phyloP scores from a whole-genome alignment of 2,113 vertebrate species.

The Turdus rufiventris region DNA sequence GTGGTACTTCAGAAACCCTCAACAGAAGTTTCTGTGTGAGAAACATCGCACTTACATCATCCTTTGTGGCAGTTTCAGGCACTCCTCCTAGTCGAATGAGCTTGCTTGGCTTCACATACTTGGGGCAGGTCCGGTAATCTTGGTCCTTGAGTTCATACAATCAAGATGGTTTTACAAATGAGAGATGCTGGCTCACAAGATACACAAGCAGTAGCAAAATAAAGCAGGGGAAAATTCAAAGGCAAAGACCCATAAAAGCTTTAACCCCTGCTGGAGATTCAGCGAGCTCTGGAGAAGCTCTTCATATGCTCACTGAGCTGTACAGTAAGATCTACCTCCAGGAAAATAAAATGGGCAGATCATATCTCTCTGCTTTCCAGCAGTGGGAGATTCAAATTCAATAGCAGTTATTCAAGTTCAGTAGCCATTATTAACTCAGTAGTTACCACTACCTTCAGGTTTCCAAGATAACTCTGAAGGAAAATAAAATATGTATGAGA shows the following conservation, averaged over 20 bases:
- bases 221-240: background rate
- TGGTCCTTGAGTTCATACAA: slow-evolving; percentile 84
- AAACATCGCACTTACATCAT: slow-evolving; percentile 80
- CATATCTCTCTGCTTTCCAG: background rate
- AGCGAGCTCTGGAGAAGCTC: background rate
- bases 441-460: background rate
- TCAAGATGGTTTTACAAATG: slow-evolving; percentile 46
- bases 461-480: background rate
- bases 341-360: background rate
- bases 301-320: background rate
- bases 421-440: background rate
- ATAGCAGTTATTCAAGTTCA: background rate
- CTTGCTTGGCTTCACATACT: slow-evolving; percentile 86
- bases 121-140: slow-evolving; percentile 88
- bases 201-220: background rate
- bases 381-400: background rate
- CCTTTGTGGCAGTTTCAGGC: slow-evolving; percentile 91
- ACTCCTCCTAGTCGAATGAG: slow-evolving; percentile 89
- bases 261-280: background rate
- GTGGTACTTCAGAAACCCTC: background rate
- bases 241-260: background rate
- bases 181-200: background rate
- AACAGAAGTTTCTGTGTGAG: background rate
- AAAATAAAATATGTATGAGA: background rate
- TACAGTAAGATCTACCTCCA: background rate